Base-by-base conservation (phyloP, 2,113 vertebrate species). In the Catharus fuscescens region DNA sequence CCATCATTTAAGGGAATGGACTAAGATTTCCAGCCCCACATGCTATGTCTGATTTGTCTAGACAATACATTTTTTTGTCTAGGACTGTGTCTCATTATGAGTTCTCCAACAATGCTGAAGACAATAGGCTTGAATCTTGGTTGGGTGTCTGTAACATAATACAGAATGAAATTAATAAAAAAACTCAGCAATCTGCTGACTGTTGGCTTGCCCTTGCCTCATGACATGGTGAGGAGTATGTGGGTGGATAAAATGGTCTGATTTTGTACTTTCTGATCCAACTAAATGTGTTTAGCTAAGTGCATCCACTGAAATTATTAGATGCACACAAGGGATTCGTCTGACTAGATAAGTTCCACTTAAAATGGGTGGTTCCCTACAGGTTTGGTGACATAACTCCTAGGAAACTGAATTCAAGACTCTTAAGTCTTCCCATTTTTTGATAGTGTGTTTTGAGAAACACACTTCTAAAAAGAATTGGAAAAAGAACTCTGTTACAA, bases 51-150 rank as follows among this genome's bases (percentile, higher is more conserved):
- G 88, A 93, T 93, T 93, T 86, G 96, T 96, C 96, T 96, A 96
- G 96, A 94, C 94, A 94, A 96, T 93, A 90, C 88, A 93, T 97
- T 96, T 95, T 96, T 96, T 72, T 86, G 92, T 95, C 93, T 96
- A 95, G 94, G 90, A 53, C 96, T 94, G 86, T 88, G 62, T 90
- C 82, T 96, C 92, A 67, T 96, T 92, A 93, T 90, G 88, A 84
- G 53, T 88, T 96, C 95, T 97, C 93, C 84, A 92, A 88, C 90
- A 95, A 80, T 90, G 47, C 76, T 0, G 88, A 94, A 88, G 92
- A 95, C 93, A 96, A 96, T 96, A 82, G 93, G 56, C 40, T 90
- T 80, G 71, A 93, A 31, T 94, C 90, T 93, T 96, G 86, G 82
- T 96, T 96, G 92, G 40, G 69, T 60, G 88, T 88, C 90, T 92